Conservation (phyloP, 2,797 vertebrate genomes). For the Mionectes olivaceus region DNA sequence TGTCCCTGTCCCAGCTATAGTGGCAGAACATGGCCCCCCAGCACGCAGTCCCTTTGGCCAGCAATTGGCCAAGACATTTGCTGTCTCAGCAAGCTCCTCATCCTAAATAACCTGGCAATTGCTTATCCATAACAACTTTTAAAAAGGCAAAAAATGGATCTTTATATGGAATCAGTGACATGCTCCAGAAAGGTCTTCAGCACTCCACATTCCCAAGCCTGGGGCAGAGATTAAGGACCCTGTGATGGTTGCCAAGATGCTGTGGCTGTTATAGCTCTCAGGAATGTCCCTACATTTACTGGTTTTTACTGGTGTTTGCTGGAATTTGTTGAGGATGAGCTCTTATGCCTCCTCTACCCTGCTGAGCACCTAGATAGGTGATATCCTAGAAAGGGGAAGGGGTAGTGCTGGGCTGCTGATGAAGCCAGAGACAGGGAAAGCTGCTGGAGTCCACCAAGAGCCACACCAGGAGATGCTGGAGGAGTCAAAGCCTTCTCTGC, state of each 20-base stretch:
- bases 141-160: slow-evolving; percentile 11
- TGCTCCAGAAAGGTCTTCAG: not conserved
- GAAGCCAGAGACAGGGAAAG: not conserved
- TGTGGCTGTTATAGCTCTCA: not conserved
- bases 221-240: not conserved
- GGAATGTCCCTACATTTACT: not conserved
- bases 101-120: not conserved
- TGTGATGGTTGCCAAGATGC: not conserved
- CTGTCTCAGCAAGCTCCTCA: not conserved
- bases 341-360: not conserved
- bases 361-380: not conserved
- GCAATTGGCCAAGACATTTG: not conserved
- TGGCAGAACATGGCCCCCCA: not conserved
- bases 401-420: not conserved
- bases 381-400: not conserved
- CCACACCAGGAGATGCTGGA: not conserved
- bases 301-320: not conserved
- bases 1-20: not conserved
- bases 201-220: not conserved
- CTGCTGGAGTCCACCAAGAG: not conserved
- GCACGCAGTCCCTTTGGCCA: not conserved
- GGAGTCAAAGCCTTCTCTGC: not conserved
- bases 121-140: slow-evolving; percentile 17
- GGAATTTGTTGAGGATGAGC: not conserved
- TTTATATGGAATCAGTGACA: not conserved